Conservation (phyloP, 2,113 vertebrate species). For the Heterochromis multidens region DNA sequence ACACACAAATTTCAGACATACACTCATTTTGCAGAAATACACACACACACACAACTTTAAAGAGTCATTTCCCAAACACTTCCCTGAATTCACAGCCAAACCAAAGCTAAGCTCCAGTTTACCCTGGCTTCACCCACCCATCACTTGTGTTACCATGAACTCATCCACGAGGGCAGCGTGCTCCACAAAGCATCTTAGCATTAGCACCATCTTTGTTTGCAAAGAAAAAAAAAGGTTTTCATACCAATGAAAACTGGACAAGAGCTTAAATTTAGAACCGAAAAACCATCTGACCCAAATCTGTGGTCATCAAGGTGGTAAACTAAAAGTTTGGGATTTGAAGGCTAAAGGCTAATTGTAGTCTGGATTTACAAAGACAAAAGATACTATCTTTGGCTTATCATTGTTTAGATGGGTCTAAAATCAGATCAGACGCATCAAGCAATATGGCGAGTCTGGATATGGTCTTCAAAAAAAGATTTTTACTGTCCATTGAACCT, state of each 20-base stretch:
- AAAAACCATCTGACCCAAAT: not conserved
- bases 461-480: too few species aligned
- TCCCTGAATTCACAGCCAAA: conserved; percentile 8
- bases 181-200: conserved; percentile 35
- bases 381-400: not conserved
- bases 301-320: not conserved
- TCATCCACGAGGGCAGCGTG: not conserved
- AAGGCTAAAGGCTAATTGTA: not conserved
- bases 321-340: not conserved
- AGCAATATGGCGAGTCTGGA: not conserved
- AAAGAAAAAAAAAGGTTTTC: not conserved
- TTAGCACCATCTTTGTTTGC: not conserved
- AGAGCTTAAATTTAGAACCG: not conserved
- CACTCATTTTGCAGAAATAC: not conserved
- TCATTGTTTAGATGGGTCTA: not conserved
- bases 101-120: conserved; percentile 31
- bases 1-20: not conserved
- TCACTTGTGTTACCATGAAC: not conserved
- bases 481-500: too few species aligned
- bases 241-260: not conserved
- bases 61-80: conserved; percentile 11
- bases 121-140: conserved; percentile 27
- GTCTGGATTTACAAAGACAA: not conserved
- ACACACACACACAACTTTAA: not conserved
- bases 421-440: not conserved